Evolutionary conservation across 2,797 vertebrate species (phyloP), one percentile per base, ranked within the genome.

Genomic region (Acanthurus lineatus): DNA sequence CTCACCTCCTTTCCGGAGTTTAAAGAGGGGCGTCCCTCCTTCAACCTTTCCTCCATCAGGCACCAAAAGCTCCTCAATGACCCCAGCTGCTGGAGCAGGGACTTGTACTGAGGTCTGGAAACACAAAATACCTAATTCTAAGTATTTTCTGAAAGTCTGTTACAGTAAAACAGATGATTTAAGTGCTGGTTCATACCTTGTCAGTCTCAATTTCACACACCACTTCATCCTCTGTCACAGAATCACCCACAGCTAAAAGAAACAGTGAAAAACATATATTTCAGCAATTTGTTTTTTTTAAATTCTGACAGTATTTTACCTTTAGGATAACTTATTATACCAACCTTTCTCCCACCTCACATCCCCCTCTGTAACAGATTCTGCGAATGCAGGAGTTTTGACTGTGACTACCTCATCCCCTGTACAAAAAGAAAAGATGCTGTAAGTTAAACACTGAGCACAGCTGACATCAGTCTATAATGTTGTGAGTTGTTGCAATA

Each of bases 311-410:
- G 3, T 56, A 3, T n/a, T 28, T 44, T 2, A n/a, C 25, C 70
- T 82, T 94, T 32, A 32, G 3, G 28, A 32, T 32, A 32, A 32
- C 28, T 32, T 32, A 32, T 32, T 32, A 32, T 32, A 32, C 28
- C 28, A 32, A 99, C 98, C 98, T 97, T 99, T 99, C 85, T 99
- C 98, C 98, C 98, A 99, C 97, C 98, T 98, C 84, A 99, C 98
- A 70, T 99, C 98, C 79, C 98, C 98, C 93, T 99, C 98, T 96
- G 98, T 97, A 95, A 99, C 98, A 82, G 98, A 99, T 87, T 99
- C 98, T 65, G 98, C 98, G 95, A 99, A 99, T 0, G 98, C 97
- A 84, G 98, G 98, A 1, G 98, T 98, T 79, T 97, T 99, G 73
- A 99, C 96, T 1, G 97, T 99, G 89, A 98, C 84, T 77, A 99